Base-by-base conservation (phyloP, 2,113 vertebrate species). In the Eretmochelys imbricata region DNA sequence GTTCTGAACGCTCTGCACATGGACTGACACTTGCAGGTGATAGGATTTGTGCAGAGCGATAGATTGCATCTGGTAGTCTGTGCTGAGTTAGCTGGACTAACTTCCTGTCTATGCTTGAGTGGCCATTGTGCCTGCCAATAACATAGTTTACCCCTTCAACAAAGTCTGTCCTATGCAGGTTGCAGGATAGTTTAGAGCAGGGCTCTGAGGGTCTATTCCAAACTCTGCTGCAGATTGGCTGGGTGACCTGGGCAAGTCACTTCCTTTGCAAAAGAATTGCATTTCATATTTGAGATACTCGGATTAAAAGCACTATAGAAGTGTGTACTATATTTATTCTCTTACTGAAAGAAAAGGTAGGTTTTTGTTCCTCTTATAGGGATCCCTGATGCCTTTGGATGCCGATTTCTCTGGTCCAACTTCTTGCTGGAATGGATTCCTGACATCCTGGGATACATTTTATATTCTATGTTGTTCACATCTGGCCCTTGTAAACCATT, bases 201-300 rank as follows among this genome's bases (percentile, higher is more conserved):
- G n/a, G 75, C 35, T 20, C 4, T 42, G 20, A 6, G 22, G 31
- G 2, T 27, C 69, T 20, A 3, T 14, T 49, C 8, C 53, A 2
- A 31, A 4, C 13, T 5, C 25, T 55, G 22, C 20, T 3, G 31
- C 65, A 3, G 87, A 38, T 4, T 16, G 19, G 50, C 48, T 8
- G 0, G 3, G 1, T 29, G 1, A 38, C 16, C 6, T 5, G 51
- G 22, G 1, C 1, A 20, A 2, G 54, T 59, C 2, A 0, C 9
- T 12, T 4, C 8, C 3, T 5, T 48, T 13, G 6, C 3, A 76
- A 27, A n/a, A 1, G 24, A 0, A 8, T 22, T 16, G 1, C 51
- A 20, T 31, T 42, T 84, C 5, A 4, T 38, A 22, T 86, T 25
- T 10, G 48, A 38, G 46, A 9, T 48, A 11, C 49, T 54, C 19